Evolutionary conservation across 2,113 vertebrate species (phyloP), one percentile per base, ranked within the genome.

Genomic region (Pachyramphus minor): DNA sequence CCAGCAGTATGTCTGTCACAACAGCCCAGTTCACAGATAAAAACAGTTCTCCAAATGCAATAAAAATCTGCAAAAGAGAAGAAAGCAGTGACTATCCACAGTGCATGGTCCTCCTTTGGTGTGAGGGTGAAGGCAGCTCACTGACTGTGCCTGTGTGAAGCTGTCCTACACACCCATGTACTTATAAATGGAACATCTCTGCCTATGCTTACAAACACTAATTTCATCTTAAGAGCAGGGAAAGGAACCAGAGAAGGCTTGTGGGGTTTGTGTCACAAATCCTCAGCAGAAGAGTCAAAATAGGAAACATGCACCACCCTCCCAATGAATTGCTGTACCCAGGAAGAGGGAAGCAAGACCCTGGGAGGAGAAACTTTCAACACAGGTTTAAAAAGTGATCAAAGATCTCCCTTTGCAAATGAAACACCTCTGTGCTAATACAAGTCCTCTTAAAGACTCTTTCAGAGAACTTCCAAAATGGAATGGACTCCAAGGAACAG

Each of bases 1-100:
- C 99, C 98, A 99, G 93, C 60, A 99, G 97, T 68, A 99, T 99
- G 78, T 99, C 98, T 56, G 98, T 98, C 83, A 99, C 88, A 88
- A 99, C 96, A 55, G 98, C 97, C 98, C 98, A 99, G 97, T 98
- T 99, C 33, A 99, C 90, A 27, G 98, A 98, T 37, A 99, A 87
- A 82, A 99, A 92, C 4, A 98, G 52, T 78, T 98, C 98, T 67
- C 98, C 98, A 41, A 98, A 49, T 88, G 97, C 98, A 93, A 98
- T 97, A 80, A 99, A 98, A n/a, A 98, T 94, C 98, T 99, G 96
- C 12, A 85, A 90, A 68, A 79, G 25, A 49, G 41, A 77, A 91
- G 96, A 88, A 28, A 58, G 41, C 56, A 50, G 67, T 91, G 44
- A 93, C 31, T 62, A 12, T 13, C 49, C 6, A 25, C 27, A 22